These are phyloP conservation scores for Noctua janthe DNA, from an alignment of 2,888 invertebrate genomes.

Conservation along the genomic window DNA sequence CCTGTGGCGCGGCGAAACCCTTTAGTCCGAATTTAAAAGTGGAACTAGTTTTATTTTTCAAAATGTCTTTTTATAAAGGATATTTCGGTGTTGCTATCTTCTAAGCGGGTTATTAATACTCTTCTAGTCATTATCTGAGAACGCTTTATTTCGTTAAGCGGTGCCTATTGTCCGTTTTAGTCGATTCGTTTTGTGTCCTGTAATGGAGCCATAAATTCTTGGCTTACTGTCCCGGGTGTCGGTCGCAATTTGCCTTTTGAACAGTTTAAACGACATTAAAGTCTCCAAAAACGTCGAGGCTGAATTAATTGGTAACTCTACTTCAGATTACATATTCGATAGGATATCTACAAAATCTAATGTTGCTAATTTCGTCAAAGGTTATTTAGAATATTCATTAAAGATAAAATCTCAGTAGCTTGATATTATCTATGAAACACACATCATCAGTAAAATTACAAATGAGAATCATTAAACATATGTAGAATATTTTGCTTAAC, in stretches of 20 bases:
- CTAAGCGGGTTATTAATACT: slow-evolving; percentile 83
- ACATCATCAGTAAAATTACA: slow-evolving; percentile 1
- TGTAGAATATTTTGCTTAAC: slow-evolving; percentile 21
- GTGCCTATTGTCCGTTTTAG: slow-evolving; percentile 76
- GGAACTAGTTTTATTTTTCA: slow-evolving; percentile 71
- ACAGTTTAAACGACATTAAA: slow-evolving; percentile 34
- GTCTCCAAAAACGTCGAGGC: slow-evolving; percentile 33
- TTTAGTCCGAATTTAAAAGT: slow-evolving; percentile 84
- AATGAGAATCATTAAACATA: slow-evolving; percentile 4
- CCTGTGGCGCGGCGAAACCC: slow-evolving; percentile 86
- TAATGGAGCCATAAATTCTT: slow-evolving; percentile 73
- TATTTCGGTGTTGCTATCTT: slow-evolving; percentile 64
- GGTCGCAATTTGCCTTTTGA: slow-evolving; percentile 68
- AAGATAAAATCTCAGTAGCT: not conserved
- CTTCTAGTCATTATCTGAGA: slow-evolving; percentile 83
- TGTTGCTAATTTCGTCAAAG: slow-evolving; percentile 22
- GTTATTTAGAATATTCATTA: slow-evolving; percentile 17
- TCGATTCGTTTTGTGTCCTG: slow-evolving; percentile 70
- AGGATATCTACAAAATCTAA: slow-evolving; percentile 4
- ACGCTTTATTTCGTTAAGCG: slow-evolving; percentile 80
- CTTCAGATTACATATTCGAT: slow-evolving; percentile 25
- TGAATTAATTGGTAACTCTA: slow-evolving; percentile 32
- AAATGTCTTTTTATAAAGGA: slow-evolving; percentile 61
- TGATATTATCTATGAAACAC: slow-evolving; percentile 18
- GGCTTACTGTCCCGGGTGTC: slow-evolving; percentile 66